Evolutionary conservation across 2,113 vertebrate genomes (phyloP), one percentile per base, ranked within the genome.

Genomic region (Ellobius talpinus): DNA sequence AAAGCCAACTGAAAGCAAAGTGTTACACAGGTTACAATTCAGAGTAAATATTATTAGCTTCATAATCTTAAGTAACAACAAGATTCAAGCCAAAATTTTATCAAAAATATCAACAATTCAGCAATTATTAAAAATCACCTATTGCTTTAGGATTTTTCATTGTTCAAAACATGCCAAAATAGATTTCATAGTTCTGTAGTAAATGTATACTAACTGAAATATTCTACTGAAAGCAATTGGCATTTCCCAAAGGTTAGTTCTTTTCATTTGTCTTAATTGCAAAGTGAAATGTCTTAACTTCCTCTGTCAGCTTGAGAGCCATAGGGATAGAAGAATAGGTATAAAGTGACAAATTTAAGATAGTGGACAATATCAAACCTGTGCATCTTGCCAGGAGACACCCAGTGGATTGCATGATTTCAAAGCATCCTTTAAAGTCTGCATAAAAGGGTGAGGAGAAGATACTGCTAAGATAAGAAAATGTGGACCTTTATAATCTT

Each of bases 41-140:
- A 89, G 7, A 94, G 33, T 66, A 79, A 95, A 89, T 91, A 68
- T 63, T 87, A 70, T 74, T 86, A 63, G 29, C 19, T 89, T 93
- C 96, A 61, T 45, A 89, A 82, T 92, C 11, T 93, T 84, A 78
- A 70, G 31, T 89, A 17, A 4, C 7, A 84, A n/a, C 72, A 86
- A 91, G 50, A 63, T 39, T 63, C 14, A 89, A 76, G 12, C 8
- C 5, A 76, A 63, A 1, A 31, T 87, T 77, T 95, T 63, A 58
- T 50, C 3, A 77, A 78, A 39, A 12, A 63, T 58, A 45, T 36
- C 11, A 50, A 33, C 5, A 92, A 84, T n/a, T 91, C 24, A 31
- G n/a, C 58, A 45, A 63, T 14, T 63, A 36, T 81, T 95, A 63
- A 91, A 47, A 14, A 55, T 8, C 29, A 92, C 50, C 73, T 95